Percentiles rank a stretch among this genome's conserved stretches.
Evolutionary conservation across 2,797 vertebrate species (phyloP).

Genomic region (Acipenser oxyrinchus): DNA sequence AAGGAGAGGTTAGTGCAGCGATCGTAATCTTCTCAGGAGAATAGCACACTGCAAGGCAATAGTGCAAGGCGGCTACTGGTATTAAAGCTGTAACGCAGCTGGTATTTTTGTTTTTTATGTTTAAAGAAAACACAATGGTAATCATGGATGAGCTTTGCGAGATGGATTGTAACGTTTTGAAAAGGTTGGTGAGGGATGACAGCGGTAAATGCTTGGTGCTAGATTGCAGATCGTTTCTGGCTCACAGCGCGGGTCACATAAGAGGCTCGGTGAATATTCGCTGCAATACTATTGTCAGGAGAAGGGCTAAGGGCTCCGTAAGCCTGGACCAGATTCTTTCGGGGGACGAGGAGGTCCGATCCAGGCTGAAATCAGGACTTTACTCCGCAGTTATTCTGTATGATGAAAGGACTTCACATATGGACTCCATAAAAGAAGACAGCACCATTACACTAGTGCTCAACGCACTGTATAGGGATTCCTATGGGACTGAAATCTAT

Average conservation of each 20-base stretch:
- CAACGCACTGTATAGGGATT: slow-evolving; percentile 53
- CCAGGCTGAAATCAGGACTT: slow-evolving; percentile 56
- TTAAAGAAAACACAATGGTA: slow-evolving; percentile 44
- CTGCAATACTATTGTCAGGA: slow-evolving; percentile 67
- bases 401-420: slow-evolving; percentile 61
- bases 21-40: background rate
- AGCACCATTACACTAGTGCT: slow-evolving; percentile 58
- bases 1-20: slow-evolving; percentile 2
- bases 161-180: slow-evolving; percentile 76
- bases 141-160: slow-evolving; percentile 71
- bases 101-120: background rate
- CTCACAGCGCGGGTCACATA: slow-evolving; percentile 64
- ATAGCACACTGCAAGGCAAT: background rate
- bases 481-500: slow-evolving; percentile 44
- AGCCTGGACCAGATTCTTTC: slow-evolving; percentile 64
- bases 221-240: slow-evolving; percentile 71
- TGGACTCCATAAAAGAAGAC: slow-evolving; percentile 53
- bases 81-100: slow-evolving; percentile 1
- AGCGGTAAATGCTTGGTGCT: slow-evolving; percentile 56
- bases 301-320: slow-evolving; percentile 62
- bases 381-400: slow-evolving; percentile 65
- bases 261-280: slow-evolving; percentile 64
- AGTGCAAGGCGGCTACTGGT: slow-evolving; percentile 15
- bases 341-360: slow-evolving; percentile 59
- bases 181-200: slow-evolving; percentile 62